phyloP scores from a whole-genome alignment of 2,113 vertebrate genomes.

The Callipepla californica region DNA sequence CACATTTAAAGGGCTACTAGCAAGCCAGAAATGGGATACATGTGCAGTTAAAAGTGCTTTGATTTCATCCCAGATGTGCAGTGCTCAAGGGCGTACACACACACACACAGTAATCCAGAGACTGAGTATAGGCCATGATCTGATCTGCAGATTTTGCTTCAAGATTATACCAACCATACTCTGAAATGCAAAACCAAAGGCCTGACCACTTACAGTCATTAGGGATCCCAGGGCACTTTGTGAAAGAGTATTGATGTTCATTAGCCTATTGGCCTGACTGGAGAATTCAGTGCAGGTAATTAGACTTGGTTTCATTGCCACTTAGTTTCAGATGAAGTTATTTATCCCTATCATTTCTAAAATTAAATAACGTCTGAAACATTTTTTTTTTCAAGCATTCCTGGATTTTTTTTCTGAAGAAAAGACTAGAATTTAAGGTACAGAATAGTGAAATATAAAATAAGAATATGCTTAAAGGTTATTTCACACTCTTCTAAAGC shows the following conservation, averaged over 20 bases:
- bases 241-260: conserved; percentile 47
- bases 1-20: conserved; percentile 31
- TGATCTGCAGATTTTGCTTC: conserved; percentile 59
- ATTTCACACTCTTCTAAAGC: background rate
- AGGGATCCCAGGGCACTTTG: conserved; percentile 52
- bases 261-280: conserved; percentile 32
- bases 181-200: conserved; percentile 50
- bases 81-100: background rate
- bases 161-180: conserved; percentile 43
- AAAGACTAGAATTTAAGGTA: background rate
- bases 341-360: background rate
- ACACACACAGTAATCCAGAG: background rate
- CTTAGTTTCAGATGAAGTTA: conserved; percentile 8
- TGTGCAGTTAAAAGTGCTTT: conserved; percentile 40
- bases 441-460: background rate
- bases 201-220: conserved; percentile 55
- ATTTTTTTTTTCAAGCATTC: background rate
- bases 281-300: conserved; percentile 55
- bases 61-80: conserved; percentile 59
- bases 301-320: conserved; percentile 18
- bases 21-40: conserved; percentile 46
- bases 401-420: background rate
- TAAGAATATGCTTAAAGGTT: background rate
- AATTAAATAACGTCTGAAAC: conserved; percentile 12
- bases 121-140: background rate